phyloP scores from a whole-genome alignment of 2,888 invertebrate genomes.

The Caenorhabditis wallacei region DNA sequence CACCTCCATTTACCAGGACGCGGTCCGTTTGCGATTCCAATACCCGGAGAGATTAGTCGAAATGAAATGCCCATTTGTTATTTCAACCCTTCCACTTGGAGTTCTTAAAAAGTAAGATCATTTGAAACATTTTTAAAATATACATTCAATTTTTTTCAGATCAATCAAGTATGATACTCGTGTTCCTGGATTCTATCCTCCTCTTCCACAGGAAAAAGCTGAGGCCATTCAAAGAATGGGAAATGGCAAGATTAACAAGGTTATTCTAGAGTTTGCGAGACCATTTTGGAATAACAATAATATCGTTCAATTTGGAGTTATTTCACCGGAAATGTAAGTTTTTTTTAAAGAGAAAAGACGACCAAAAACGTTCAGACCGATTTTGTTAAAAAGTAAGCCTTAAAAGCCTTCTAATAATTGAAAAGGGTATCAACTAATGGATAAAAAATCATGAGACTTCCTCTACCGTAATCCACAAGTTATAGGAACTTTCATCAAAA shows the following conservation, averaged over 20 bases:
- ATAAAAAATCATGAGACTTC: too few relatives aligned
- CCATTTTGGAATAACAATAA: conserved; percentile 90
- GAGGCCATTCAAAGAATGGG: conserved; percentile 95
- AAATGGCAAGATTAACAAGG: conserved; percentile 86
- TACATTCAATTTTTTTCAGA: conserved; percentile 11
- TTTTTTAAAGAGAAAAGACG: background rate
- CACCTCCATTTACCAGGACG: conserved; percentile 36
- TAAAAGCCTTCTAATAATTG: too few relatives aligned
- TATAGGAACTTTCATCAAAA: too few relatives aligned
- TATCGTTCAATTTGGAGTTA: background rate
- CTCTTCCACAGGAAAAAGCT: conserved; percentile 96
- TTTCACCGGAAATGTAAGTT: background rate
- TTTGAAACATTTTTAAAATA: background rate
- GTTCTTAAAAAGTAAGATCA: conserved; percentile 87
- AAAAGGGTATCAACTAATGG: too few relatives aligned
- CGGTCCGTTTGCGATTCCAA: conserved; percentile 16
- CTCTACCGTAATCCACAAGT: too few relatives aligned
- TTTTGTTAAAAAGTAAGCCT: too few relatives aligned
- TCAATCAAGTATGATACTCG: background rate
- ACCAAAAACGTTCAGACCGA: too few relatives aligned
- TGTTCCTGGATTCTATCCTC: conserved; percentile 89
- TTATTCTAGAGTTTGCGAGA: conserved; percentile 95
- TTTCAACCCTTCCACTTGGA: conserved; percentile 97
- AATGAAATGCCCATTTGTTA: conserved; percentile 90
- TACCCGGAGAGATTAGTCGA: conserved; percentile 4